phyloP scores from a whole-genome alignment of 2,888 invertebrate genomes.

The Stenchaetothrips biformis region DNA sequence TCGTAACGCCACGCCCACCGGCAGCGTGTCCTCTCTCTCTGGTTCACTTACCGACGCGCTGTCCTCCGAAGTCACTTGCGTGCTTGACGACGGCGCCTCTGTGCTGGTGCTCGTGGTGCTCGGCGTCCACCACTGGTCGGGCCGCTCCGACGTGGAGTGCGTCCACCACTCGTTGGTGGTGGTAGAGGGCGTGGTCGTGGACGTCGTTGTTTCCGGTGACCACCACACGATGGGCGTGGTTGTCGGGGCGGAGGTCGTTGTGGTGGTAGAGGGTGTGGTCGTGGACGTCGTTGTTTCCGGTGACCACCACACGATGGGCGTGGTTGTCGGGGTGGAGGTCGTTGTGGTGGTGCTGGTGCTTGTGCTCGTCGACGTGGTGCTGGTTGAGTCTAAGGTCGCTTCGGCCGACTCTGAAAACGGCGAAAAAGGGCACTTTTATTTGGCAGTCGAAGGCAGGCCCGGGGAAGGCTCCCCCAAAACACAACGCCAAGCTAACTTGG shows the following conservation, averaged over 20 bases:
- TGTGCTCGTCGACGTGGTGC: slow-evolving; percentile 41
- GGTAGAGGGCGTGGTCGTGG: slow-evolving; percentile 43
- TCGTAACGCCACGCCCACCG: no score
- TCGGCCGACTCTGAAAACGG: neutral
- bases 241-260: slow-evolving; percentile 29
- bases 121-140: slow-evolving; percentile 35
- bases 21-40: no score
- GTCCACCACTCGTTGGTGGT: slow-evolving; percentile 43
- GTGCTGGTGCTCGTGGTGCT: slow-evolving; percentile 33
- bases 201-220: slow-evolving; percentile 40
- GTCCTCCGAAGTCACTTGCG: slow-evolving; percentile 33
- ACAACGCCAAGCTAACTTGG: no score
- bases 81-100: neutral
- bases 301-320: slow-evolving; percentile 31
- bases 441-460: neutral
- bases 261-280: slow-evolving; percentile 35
- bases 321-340: slow-evolving; percentile 29
- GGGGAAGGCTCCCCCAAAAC: slow-evolving; percentile 32
- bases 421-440: neutral
- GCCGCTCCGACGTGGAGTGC: slow-evolving; percentile 41
- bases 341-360: slow-evolving; percentile 33
- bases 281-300: slow-evolving; percentile 42
- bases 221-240: slow-evolving; percentile 20
- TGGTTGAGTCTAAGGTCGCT: slow-evolving; percentile 36
- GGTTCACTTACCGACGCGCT: slow-evolving; percentile 30